phyloP scores from a whole-genome alignment of 2,113 vertebrate species.

The Apteryx mantelli region DNA sequence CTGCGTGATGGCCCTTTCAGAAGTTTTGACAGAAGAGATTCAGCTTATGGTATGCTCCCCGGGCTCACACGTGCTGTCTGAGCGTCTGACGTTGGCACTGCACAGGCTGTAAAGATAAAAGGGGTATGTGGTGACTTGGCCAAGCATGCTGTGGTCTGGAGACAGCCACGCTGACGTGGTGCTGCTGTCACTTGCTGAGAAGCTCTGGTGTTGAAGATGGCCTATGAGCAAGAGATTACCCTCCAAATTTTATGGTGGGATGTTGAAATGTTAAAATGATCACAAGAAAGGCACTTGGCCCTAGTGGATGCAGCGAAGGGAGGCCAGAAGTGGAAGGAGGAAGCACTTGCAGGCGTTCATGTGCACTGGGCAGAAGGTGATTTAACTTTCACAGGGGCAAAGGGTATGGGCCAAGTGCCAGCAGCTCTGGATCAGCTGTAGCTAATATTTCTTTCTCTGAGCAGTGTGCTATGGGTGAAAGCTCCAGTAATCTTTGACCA shows the following conservation, averaged over 20 bases:
- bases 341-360: neutral
- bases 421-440: neutral
- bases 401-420: neutral
- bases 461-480: neutral
- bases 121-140: neutral
- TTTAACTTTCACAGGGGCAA: neutral
- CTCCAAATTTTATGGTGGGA: neutral
- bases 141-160: neutral
- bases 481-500: neutral
- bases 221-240: neutral
- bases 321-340: neutral
- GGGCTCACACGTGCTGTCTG: neutral
- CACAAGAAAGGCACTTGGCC: neutral
- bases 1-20: neutral
- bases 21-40: neutral
- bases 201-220: neutral
- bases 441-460: neutral
- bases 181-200: neutral
- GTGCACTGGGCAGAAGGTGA: neutral
- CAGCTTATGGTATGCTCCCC: neutral
- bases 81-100: rapidly evolving
- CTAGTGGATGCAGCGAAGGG: neutral
- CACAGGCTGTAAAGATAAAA: neutral
- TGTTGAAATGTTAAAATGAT: neutral
- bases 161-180: rapidly evolving